Base-by-base conservation (phyloP, 2,797 vertebrate species). In the Takifugu rubripes region DNA sequence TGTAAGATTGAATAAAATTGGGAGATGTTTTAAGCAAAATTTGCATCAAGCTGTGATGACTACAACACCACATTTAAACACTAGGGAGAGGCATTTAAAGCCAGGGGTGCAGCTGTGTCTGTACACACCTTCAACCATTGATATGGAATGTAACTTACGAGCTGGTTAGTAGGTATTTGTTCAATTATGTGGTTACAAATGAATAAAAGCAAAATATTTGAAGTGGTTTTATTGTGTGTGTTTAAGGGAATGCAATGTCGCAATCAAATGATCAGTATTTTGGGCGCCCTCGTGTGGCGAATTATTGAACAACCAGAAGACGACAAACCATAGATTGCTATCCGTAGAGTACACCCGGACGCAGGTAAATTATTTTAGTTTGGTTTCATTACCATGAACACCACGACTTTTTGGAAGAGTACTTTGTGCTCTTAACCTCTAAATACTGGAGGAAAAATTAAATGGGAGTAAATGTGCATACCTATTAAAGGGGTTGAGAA, bases 1-100 rank as follows among this genome's bases (percentile, higher is more conserved):
- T 96, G 93, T 96, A 97, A 96, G 94, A 95, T 92, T 94, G 91
- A 94, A 94, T 89, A 89, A 88, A 90, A 87, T 93, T 94, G 94
- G 94, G 87, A 91, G 86, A 96, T 93, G 94, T 96, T 96, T 95
- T 93, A 93, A 94, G 93, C 93, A 93, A 93, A 92, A 92, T 70
- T 92, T 92, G 93, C 70, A 80, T 86, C 67, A 72, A 84, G 83
- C 81, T 90, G 89, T 91, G 88, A 84, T 89, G 72, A 88, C 73
- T 91, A 64, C 72, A 75, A 78, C 62, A 67, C 70, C 55, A 75
- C 70, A 59, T 56, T 16, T 56, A 56, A 61, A 59, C 31, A 10
- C 74, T 66, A 69, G 58, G 9, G 33, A 68, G 61, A 66, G 47
- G 64, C 7, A 48, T 29, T 24, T 0, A 2, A 7, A 26, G 49